These are phyloP conservation scores for Yponomeuta malinellus DNA, from an alignment of 2,888 invertebrate species.

Conservation along the genomic window DNA sequence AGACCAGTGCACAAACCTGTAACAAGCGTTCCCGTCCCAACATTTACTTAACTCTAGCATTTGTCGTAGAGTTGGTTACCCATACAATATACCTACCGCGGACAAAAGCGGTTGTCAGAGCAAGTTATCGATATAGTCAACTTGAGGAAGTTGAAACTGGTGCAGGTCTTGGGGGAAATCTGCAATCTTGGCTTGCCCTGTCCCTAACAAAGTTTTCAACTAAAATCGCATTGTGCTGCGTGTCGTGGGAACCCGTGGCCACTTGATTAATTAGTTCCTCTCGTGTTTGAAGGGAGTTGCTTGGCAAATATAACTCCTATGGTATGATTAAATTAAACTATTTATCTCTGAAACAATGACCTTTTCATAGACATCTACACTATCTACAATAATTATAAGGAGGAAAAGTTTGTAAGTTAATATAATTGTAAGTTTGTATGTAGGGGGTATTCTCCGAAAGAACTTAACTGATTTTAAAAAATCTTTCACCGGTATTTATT, in stretches of 20 bases:
- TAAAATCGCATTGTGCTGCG: constrained; percentile 69
- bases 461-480: too few species aligned
- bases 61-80: not conserved
- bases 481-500: too few species aligned
- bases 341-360: too few species aligned
- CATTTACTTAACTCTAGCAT: too few species aligned
- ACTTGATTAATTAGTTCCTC: constrained; percentile 45
- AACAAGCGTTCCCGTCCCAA: too few species aligned
- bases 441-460: too few species aligned
- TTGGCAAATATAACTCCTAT: not conserved
- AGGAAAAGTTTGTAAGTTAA: too few species aligned
- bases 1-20: too few species aligned
- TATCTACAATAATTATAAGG: too few species aligned
- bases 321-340: not conserved
- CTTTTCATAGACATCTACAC: too few species aligned
- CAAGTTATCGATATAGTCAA: constrained; percentile 68
- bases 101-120: not conserved
- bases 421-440: too few species aligned
- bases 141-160: constrained; percentile 60
- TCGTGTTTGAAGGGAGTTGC: not conserved
- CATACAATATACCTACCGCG: not conserved
- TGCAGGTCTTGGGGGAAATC: constrained; percentile 67
- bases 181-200: constrained; percentile 62
- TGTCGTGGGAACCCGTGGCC: constrained; percentile 49
- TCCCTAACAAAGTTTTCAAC: constrained; percentile 71